These are phyloP conservation scores for Knipowitschia caucasica DNA, from an alignment of 2,797 vertebrate species.

Conservation along the genomic window DNA sequence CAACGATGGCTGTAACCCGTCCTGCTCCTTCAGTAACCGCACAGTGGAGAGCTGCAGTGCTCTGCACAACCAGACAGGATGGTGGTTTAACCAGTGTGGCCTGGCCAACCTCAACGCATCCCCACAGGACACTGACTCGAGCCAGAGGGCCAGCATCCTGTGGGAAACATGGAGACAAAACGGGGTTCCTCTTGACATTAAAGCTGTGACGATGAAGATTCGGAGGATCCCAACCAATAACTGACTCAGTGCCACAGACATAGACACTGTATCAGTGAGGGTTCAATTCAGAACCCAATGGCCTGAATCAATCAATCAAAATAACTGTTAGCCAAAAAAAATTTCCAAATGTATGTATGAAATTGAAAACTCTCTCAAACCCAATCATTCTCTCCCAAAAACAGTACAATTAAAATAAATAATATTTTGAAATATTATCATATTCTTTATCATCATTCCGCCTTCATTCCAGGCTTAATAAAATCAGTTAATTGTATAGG, in stretches of 20 bases:
- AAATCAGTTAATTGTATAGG: no score
- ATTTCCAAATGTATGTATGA: background rate
- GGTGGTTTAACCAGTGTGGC: slow-evolving; percentile 91
- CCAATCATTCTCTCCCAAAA: no score
- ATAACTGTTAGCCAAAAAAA: background rate
- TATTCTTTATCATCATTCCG: no score
- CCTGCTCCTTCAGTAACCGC: slow-evolving; percentile 72
- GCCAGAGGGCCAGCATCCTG: slow-evolving; percentile 71
- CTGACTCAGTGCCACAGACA: slow-evolving; percentile 24
- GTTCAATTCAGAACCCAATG: background rate
- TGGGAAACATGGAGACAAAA: slow-evolving; percentile 88
- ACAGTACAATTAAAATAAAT: no score
- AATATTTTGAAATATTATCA: no score
- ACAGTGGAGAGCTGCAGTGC: slow-evolving; percentile 85
- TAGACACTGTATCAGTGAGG: no score
- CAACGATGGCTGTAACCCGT: slow-evolving; percentile 85
- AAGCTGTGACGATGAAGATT: slow-evolving; percentile 90
- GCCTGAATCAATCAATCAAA: background rate
- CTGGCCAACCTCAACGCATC: slow-evolving; percentile 85
- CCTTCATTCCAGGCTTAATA: no score
- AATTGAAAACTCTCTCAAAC: background rate
- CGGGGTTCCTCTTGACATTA: slow-evolving; percentile 78
- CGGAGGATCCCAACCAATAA: slow-evolving; percentile 78
- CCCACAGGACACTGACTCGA: slow-evolving; percentile 71
- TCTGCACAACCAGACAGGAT: slow-evolving; percentile 81